Evolutionary conservation across 2,797 vertebrate species (phyloP).

Genomic region (Eupleurogrammus muticus): DNA sequence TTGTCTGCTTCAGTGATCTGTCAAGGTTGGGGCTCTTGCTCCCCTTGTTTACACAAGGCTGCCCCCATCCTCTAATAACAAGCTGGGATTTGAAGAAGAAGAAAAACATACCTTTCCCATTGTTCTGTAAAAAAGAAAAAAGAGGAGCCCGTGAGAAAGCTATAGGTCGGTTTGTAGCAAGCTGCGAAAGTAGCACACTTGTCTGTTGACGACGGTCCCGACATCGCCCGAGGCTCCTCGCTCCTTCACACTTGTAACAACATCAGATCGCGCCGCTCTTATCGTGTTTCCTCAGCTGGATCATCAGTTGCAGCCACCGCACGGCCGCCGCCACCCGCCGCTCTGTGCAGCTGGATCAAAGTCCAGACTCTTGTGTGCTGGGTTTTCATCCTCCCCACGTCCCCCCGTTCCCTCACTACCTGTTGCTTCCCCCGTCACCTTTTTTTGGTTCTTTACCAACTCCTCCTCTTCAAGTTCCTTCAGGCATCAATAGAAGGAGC

Average conservation of each 20-base stretch:
- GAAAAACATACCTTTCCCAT: conserved; percentile 25
- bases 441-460: conserved; percentile 25
- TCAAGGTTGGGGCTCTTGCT: conserved; percentile 42
- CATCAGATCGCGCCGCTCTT: conserved; percentile 47
- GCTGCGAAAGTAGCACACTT: conserved; percentile 4
- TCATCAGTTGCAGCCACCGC: conserved; percentile 48
- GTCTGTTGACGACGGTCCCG: background rate
- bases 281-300: conserved; percentile 75
- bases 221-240: conserved; percentile 3
- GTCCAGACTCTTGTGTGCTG: conserved; percentile 40
- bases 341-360: conserved; percentile 65
- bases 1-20: conserved; percentile 61
- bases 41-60: conserved; percentile 33
- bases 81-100: conserved; percentile 28
- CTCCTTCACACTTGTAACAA: conserved; percentile 20
- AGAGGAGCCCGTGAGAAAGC: conserved; percentile 34
- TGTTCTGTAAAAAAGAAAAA: conserved; percentile 34
- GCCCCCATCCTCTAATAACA: conserved; percentile 30
- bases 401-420: conserved; percentile 41
- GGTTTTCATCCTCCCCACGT: conserved; percentile 48
- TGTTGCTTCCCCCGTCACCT: conserved; percentile 48
- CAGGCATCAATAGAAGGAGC: conserved; percentile 20
- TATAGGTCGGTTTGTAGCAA: conserved; percentile 1
- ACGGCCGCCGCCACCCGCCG: conserved; percentile 16
- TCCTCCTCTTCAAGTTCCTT: conserved; percentile 27